Base-by-base conservation (phyloP, 2,113 vertebrate genomes). In the Gavialis gangeticus region DNA sequence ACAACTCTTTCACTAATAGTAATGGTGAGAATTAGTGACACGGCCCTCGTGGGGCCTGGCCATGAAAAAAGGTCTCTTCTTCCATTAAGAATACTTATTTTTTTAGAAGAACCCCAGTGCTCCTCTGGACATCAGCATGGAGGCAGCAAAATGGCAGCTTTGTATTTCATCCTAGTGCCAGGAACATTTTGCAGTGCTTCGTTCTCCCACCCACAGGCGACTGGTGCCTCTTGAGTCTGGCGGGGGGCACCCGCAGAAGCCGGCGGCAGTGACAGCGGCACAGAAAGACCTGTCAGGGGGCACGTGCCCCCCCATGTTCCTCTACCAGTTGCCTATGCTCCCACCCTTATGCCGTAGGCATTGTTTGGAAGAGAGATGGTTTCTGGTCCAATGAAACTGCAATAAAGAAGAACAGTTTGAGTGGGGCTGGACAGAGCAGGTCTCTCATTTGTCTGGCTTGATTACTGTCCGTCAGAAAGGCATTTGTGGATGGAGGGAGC, bases 1-100 rank as follows among this genome's bases (percentile, higher is more conserved):
- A 78, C 85, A 19, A 75, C 91, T 91, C 78, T 91, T 93, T 88
- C 64, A 83, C 94, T 93, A 92, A 30, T 81, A 79, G 75, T 14
- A 94, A 84, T 14, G 80, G 37, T 34, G 93, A 59, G 85, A 93
- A 93, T 84, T 84, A 89, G 46, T 64, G 80, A 46, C 57, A 16
- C n/a, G 77, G 84, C 85, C 82, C 75, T 71, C 81, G 14, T 28
- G 17, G 69, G 81, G 60, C 34, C 30, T 80, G n/a, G 28, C 78
- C 75, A 63, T 34, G 60, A 59, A 0, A 1, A 55, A 78, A 90
- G 66, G 2, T 75, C 16, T 82, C 62, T 28, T 27, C 71, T 81
- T 69, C 46, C 76, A 27, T 86, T 92, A 88, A 82, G n/a, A 79
- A 7, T 4, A 56, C 12, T 8, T 71, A 37, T 84, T 28, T 83